Conservation (phyloP, 2,888 invertebrate species). For the Leucophenga montana region DNA sequence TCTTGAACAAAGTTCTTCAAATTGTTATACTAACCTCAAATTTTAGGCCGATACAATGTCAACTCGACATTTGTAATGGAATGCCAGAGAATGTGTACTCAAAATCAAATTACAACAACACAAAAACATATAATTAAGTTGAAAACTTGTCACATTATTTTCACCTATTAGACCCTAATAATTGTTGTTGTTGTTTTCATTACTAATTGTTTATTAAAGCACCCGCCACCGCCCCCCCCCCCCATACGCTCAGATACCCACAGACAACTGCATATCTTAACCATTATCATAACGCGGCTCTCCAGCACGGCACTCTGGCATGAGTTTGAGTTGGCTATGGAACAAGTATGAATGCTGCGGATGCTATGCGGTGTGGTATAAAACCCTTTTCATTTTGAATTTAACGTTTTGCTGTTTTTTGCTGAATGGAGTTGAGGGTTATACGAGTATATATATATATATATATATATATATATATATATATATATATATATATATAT, state of each 20-base stretch:
- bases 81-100: not conserved
- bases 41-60: not conserved
- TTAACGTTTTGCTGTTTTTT: constrained; percentile 34
- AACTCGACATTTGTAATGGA: not conserved
- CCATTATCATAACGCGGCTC: constrained; percentile 9
- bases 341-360: too few relatives aligned
- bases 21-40: not conserved
- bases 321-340: not conserved
- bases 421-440: constrained; percentile 18
- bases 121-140: not conserved
- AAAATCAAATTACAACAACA: not conserved
- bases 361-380: too few relatives aligned
- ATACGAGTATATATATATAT: not conserved
- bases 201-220: constrained; percentile 59
- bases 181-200: constrained; percentile 57
- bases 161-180: constrained; percentile 48
- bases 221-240: too few relatives aligned
- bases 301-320: not conserved
- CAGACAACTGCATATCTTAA: constrained; percentile 29
- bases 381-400: constrained; percentile 30
- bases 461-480: too few relatives aligned
- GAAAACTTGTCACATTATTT: constrained; percentile 4
- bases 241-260: too few relatives aligned
- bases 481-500: too few relatives aligned
- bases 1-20: not conserved